Percentiles rank a stretch among this genome's conserved stretches.
phyloP scores from a whole-genome alignment of 92 coral and sea anemone genomes.

The Chrysogorgia sp. region DNA sequence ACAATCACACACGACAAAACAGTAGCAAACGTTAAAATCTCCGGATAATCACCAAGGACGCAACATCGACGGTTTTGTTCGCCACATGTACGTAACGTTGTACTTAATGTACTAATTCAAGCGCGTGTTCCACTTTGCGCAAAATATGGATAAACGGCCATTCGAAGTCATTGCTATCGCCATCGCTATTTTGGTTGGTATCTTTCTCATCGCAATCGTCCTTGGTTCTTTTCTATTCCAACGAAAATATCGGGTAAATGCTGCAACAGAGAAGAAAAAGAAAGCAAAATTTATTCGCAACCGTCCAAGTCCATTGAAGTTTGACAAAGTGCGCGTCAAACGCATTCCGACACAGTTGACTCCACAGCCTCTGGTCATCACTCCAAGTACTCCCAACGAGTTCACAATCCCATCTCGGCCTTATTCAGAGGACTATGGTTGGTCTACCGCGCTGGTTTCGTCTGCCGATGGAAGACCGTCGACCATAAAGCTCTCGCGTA shows the following conservation, averaged over 20 bases:
- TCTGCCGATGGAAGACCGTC: neutral
- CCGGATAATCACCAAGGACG: too few relatives aligned
- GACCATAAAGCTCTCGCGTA: constrained; percentile 8
- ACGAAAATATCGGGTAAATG: neutral
- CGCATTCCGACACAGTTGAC: constrained; percentile 31
- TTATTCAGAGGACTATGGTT: constrained; percentile 4
- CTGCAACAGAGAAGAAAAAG: neutral
- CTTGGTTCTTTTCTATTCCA: neutral
- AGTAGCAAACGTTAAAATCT: too few relatives aligned
- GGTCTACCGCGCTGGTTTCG: neutral
- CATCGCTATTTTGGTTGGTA: neutral
- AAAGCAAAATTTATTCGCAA: neutral
- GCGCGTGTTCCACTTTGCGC: too few relatives aligned
- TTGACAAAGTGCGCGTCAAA: constrained; percentile 24
- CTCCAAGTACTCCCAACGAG: constrained; percentile 27
- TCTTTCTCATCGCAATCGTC: neutral
- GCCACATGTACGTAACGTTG: too few relatives aligned
- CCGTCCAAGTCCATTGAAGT: constrained; percentile 22
- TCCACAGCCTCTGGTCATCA: constrained; percentile 16
- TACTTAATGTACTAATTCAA: too few relatives aligned
- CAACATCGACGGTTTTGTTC: too few relatives aligned
- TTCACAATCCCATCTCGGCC: constrained; percentile 27
- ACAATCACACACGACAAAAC: too few relatives aligned
- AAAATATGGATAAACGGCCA: too few relatives aligned
- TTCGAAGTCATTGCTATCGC: too few relatives aligned